Evolutionary conservation across 2,113 vertebrate species (phyloP).

Genomic region (Enhydra lutris): DNA sequence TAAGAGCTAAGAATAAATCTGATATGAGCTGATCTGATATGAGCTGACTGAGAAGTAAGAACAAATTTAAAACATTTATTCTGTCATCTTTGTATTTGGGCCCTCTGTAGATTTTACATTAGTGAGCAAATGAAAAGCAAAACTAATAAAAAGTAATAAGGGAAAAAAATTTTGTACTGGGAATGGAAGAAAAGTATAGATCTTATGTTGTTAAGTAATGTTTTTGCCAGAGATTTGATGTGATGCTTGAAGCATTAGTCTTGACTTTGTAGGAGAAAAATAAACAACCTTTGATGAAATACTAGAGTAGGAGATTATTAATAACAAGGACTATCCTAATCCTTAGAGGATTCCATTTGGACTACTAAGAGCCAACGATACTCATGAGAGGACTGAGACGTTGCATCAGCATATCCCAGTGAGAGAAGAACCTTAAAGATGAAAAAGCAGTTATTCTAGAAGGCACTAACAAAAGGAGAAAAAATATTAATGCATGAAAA

Average conservation of each 20-base stretch:
- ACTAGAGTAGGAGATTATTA: neutral
- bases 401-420: neutral
- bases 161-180: neutral
- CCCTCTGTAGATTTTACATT: neutral
- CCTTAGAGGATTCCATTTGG: neutral
- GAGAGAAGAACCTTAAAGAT: neutral
- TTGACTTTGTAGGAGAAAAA: constrained; percentile 29
- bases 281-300: neutral
- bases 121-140: neutral
- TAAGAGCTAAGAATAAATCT: neutral
- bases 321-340: neutral
- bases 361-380: neutral
- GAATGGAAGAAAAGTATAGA: neutral
- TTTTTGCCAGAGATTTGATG: neutral
- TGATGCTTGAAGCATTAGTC: neutral
- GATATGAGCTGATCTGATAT: too few species aligned
- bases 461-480: neutral
- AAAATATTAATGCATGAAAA: neutral
- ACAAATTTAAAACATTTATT: neutral
- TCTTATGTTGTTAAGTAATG: neutral
- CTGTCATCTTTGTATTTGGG: neutral
- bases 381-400: neutral
- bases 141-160: neutral
- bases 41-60: neutral
- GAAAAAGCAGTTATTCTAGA: constrained; percentile 10